Percentiles rank a stretch among this genome's conserved stretches.
Conservation (phyloP, 2,888 invertebrate species). For the Andrena chrysosceles region DNA sequence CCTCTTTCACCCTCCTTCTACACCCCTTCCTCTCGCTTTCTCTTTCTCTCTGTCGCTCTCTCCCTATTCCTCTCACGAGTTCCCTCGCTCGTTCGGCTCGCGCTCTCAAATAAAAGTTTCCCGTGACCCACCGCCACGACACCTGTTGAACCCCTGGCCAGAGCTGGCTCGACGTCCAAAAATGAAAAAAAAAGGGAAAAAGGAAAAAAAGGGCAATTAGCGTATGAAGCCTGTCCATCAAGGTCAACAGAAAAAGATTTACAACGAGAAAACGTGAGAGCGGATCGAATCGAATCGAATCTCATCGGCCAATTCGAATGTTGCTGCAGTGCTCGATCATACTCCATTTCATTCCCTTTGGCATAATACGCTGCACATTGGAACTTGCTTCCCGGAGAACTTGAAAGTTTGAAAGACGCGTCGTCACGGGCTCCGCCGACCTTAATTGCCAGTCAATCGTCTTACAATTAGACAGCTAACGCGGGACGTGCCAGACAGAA, state of each 20-base stretch:
- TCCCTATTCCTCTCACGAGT: slow-evolving; percentile 63
- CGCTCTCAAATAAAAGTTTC: slow-evolving; percentile 84
- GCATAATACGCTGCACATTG: too few species aligned
- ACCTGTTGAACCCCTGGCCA: slow-evolving; percentile 84
- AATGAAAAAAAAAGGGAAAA: slow-evolving; percentile 43
- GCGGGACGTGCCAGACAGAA: too few species aligned
- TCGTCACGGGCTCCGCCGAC: too few species aligned
- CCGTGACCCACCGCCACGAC: slow-evolving; percentile 81
- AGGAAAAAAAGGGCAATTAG: slow-evolving; percentile 79
- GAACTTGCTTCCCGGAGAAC: too few species aligned
- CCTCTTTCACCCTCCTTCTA: slow-evolving; percentile 53
- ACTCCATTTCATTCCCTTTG: too few species aligned
- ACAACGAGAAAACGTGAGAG: slow-evolving; percentile 63
- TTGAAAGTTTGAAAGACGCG: too few species aligned
- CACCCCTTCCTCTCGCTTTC: slow-evolving; percentile 54
- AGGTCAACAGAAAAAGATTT: slow-evolving; percentile 76
- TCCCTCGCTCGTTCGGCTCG: slow-evolving; percentile 65
- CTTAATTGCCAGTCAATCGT: too few species aligned
- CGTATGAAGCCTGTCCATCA: slow-evolving; percentile 83
- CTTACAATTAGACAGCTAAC: too few species aligned
- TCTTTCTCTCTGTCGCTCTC: slow-evolving; percentile 58
- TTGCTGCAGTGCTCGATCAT: too few species aligned
- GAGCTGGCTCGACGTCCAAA: slow-evolving; percentile 69
- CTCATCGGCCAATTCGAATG: slow-evolving; percentile 9
- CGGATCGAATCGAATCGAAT: slow-evolving; percentile 9